Evolutionary conservation across 2,888 invertebrate species (phyloP), one percentile per base, ranked within the genome.

Genomic region (Micoletzkya japonica): DNA sequence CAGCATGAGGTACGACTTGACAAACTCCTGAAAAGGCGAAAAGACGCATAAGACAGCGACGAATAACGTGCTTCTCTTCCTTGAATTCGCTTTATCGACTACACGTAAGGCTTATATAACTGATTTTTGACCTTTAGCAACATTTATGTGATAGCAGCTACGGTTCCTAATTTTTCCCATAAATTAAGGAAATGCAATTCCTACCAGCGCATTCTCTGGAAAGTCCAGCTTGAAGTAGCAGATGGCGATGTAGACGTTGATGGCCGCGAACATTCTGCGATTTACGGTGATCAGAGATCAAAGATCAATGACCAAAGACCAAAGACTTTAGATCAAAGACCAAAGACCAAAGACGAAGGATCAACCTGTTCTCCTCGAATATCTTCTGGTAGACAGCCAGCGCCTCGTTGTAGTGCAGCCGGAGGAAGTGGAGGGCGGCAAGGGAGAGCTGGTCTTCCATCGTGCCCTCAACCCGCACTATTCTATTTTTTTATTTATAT

Each of bases 191-290:
- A 24, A 4, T 7, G 2, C 32, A 56, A 30, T 59, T 14, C 24
- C 26, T 34, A 66, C 71, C 77, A 77, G 95, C 0, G 96, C 95
- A 60, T 96, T 95, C 87, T 98, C 97, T 86, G 95, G 96, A 86
- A 95, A 97, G 87, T 97, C 97, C 82, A 97, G 88, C 87, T 98
- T 97, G 88, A 97, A 98, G 87, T 97, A 98, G 86, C 97, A 98
- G 24, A 97, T 88, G 0, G 96, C 97, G 71, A 97, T 92, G 86
- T 98, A 97, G 3, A 97, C 94, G 87, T 98, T 96, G 72, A 98
- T 87, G 0, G 97, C 97, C 86, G 95, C 88, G 87, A 91, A 93
- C 68, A 93, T 92, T n/a, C n/a, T n/a, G n/a, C n/a, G n/a, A n/a
- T n/a, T n/a, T n/a, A n/a, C n/a, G n/a, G n/a, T n/a, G n/a, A n/a